These are phyloP conservation scores for Crotophaga sulcirostris DNA, from an alignment of 2,113 vertebrate species.

Conservation along the genomic window DNA sequence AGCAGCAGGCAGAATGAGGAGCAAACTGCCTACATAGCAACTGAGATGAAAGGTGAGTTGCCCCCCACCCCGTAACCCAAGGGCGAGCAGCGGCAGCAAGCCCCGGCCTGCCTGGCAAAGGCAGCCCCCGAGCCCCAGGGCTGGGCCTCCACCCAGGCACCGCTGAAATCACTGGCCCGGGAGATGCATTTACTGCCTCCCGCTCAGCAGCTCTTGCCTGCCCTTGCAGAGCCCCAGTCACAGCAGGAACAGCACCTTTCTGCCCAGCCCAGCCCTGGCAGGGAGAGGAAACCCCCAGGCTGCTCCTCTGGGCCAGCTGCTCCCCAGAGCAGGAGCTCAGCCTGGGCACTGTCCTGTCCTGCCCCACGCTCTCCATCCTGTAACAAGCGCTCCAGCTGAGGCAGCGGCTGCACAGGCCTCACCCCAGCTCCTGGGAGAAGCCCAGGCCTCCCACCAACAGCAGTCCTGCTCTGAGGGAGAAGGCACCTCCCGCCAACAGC, in stretches of 20 bases:
- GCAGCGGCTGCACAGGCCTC: not conserved
- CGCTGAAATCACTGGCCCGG: not conserved
- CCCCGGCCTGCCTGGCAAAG: not conserved
- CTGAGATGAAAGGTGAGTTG: not conserved
- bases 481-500: too few species aligned
- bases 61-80: not conserved
- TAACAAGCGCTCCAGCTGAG: not conserved
- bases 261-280: not conserved
- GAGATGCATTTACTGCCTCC: not conserved
- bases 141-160: not conserved
- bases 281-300: not conserved
- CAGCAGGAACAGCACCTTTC: not conserved
- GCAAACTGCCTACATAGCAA: not conserved
- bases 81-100: not conserved
- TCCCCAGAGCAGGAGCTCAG: not conserved
- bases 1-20: not conserved
- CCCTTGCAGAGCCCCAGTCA: not conserved
- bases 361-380: fast-evolving
- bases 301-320: not conserved
- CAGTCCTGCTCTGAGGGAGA: too few species aligned
- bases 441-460: not conserved
- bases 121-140: not conserved
- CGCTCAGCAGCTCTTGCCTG: not conserved
- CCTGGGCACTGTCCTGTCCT: not conserved
- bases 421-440: not conserved